phyloP scores from a whole-genome alignment of 2,888 invertebrate genomes.

The Amblyjoppa fuscipennis region DNA sequence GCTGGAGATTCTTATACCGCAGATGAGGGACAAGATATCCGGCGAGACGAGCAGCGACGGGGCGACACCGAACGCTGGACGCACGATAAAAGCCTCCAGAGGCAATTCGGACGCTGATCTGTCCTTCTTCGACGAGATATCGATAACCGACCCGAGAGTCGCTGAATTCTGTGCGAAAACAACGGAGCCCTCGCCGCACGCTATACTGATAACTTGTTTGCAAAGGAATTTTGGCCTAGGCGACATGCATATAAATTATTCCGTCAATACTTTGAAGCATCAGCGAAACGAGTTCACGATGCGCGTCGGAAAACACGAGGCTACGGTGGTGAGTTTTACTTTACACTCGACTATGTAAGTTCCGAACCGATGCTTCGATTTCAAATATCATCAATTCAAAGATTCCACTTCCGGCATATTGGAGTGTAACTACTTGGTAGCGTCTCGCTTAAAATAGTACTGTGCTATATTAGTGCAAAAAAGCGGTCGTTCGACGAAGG shows the following conservation, averaged over 20 bases:
- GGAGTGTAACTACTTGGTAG: too few species aligned
- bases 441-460: too few species aligned
- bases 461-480: too few species aligned
- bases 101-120: conserved; percentile 83
- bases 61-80: conserved; percentile 83
- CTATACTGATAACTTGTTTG: conserved; percentile 95
- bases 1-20: conserved; percentile 96
- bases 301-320: conserved; percentile 96
- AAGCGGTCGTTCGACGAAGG: neutral
- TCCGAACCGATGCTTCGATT: too few species aligned
- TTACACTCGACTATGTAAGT: neutral
- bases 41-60: conserved; percentile 87
- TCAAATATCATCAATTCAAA: too few species aligned
- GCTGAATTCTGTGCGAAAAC: conserved; percentile 98
- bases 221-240: conserved; percentile 97
- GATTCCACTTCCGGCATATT: too few species aligned
- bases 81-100: conserved; percentile 82
- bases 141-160: conserved; percentile 97
- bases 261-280: conserved; percentile 94
- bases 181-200: conserved; percentile 97
- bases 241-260: conserved; percentile 94
- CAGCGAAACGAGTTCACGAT: conserved; percentile 98
- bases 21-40: conserved; percentile 93
- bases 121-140: conserved; percentile 95
- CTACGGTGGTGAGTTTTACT: conserved; percentile 88